Evolutionary conservation across 2,888 invertebrate species (phyloP).

Genomic region (Andrena bucephala): DNA sequence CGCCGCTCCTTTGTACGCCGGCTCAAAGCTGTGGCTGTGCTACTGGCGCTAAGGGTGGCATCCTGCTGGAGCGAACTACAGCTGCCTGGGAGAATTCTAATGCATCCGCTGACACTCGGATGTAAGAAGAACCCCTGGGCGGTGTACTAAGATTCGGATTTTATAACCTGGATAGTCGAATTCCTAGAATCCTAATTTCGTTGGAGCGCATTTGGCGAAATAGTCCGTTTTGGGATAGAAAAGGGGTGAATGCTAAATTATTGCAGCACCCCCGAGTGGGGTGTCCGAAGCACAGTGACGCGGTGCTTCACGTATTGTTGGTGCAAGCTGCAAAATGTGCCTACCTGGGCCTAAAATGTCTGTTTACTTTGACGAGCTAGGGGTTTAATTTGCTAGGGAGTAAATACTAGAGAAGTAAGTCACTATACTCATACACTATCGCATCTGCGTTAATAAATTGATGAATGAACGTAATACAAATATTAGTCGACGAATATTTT

Average conservation of each 20-base stretch:
- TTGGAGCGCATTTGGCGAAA: neutral
- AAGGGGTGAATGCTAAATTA: neutral
- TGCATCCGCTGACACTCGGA: neutral
- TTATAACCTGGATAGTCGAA: neutral
- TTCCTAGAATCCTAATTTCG: neutral
- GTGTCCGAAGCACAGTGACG: no score
- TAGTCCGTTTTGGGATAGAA: neutral
- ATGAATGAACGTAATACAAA: no score
- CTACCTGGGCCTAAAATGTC: no score
- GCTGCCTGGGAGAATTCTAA: slow-evolving; percentile 19
- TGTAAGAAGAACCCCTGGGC: neutral
- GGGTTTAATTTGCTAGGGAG: no score
- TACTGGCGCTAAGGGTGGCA: slow-evolving; percentile 1
- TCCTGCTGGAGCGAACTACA: slow-evolving; percentile 12
- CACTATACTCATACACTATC: no score
- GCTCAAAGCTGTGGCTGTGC: slow-evolving; percentile 16
- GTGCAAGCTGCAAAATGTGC: no score
- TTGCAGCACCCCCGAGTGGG: no score
- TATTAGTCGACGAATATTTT: no score
- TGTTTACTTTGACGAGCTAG: no score
- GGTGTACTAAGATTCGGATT: neutral
- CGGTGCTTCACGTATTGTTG: no score
- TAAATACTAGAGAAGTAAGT: no score
- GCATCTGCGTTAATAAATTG: no score
- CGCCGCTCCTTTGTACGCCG: slow-evolving; percentile 40